Conservation (phyloP, 2,113 vertebrate species). For the Apeltes quadracus region DNA sequence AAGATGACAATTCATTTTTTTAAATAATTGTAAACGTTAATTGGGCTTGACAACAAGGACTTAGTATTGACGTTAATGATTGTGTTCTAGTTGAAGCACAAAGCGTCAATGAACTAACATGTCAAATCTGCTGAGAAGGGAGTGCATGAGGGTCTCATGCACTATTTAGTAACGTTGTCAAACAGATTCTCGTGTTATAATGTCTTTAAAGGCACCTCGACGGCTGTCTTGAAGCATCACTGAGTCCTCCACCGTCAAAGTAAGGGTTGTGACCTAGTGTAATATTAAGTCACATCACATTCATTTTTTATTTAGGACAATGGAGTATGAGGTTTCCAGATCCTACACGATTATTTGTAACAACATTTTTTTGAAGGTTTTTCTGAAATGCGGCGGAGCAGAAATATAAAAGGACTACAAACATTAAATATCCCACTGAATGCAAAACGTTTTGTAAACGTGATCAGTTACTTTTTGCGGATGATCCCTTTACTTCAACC, state of each 20-base stretch:
- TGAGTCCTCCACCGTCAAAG: not conserved
- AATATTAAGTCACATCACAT: not conserved
- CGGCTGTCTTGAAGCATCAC: not conserved
- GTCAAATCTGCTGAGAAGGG: not conserved
- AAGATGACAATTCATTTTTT: not conserved
- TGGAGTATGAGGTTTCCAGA: not conserved
- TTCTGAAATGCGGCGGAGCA: not conserved
- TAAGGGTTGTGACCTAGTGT: not conserved
- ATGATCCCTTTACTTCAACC: not conserved
- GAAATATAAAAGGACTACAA: not conserved
- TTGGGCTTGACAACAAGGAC: not conserved
- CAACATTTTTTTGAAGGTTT: not conserved
- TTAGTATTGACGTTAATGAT: not conserved
- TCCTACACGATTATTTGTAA: not conserved
- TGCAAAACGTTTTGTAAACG: not conserved
- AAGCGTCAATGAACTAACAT: not conserved
- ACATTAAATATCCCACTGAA: not conserved
- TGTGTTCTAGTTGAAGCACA: not conserved
- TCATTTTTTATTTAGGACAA: not conserved
- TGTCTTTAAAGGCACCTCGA: not conserved
- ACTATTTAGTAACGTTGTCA: not conserved
- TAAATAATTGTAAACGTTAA: not conserved
- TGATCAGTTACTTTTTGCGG: not conserved
- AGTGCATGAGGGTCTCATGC: not conserved
- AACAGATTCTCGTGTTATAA: slow-evolving; percentile 4